phyloP scores from a whole-genome alignment of 2,888 invertebrate genomes.

The Orchestes rusci region DNA sequence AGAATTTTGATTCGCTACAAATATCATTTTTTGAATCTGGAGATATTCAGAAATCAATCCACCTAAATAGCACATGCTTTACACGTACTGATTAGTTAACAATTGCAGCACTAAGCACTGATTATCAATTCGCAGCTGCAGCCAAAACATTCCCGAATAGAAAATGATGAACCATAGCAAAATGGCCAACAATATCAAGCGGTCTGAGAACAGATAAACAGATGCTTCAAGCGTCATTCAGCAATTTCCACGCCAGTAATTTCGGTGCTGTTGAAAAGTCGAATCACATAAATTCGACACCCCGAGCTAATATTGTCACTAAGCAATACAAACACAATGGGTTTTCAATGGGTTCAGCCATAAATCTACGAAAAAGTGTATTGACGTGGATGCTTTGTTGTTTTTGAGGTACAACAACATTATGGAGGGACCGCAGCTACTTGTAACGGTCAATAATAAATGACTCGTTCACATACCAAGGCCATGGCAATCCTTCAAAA shows the following conservation, averaged over 20 bases:
- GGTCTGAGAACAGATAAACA: conserved; percentile 33
- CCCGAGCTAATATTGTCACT: conserved; percentile 41
- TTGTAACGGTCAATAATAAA: no score
- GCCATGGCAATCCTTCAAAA: no score
- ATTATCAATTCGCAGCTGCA: no score
- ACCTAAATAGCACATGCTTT: no score
- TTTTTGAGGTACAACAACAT: not conserved
- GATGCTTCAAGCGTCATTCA: conserved; percentile 36
- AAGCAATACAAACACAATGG: conserved; percentile 43
- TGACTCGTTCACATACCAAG: no score
- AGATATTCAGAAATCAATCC: no score
- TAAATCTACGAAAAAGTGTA: conserved; percentile 38
- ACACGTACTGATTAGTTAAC: no score
- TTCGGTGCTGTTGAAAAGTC: conserved; percentile 36
- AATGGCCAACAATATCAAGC: conserved; percentile 20
- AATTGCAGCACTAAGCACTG: no score
- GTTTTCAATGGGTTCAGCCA: conserved; percentile 41
- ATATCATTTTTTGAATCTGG: no score
- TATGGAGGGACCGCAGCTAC: no score
- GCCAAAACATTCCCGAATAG: no score
- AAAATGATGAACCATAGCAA: conserved; percentile 29
- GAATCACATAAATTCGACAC: conserved; percentile 36
- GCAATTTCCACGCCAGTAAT: conserved; percentile 36
- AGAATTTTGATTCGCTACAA: no score
- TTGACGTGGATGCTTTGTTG: conserved; percentile 13